Evolutionary conservation across 2,888 invertebrate species (phyloP).

Genomic region (Leptura quadrifasciata): DNA sequence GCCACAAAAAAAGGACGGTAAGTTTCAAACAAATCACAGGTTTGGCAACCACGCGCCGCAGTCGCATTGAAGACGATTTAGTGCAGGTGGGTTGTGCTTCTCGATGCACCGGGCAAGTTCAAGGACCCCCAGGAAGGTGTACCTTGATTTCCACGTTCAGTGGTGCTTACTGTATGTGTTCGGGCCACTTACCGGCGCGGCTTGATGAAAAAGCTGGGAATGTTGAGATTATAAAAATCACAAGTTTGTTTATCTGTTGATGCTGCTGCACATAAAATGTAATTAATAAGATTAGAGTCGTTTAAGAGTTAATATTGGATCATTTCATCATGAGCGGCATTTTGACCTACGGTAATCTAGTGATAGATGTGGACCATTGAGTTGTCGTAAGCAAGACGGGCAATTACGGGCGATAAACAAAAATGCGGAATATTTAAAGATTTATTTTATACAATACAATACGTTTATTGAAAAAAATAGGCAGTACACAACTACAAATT

Average conservation of each 20-base stretch:
- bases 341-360: background rate
- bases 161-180: conserved; percentile 2
- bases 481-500: no score
- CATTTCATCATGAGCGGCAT: background rate
- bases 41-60: conserved; percentile 20
- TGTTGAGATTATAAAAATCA: background rate
- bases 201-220: background rate
- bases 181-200: background rate
- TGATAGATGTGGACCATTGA: background rate
- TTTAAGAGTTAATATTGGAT: background rate
- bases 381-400: background rate
- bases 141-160: conserved; percentile 17
- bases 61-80: conserved; percentile 23
- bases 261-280: background rate
- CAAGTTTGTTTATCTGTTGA: background rate
- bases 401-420: background rate
- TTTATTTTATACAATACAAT: background rate
- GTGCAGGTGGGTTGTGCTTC: conserved; percentile 30
- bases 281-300: background rate
- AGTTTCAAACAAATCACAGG: background rate
- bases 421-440: background rate
- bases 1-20: background rate
- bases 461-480: no score
- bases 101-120: conserved; percentile 38
- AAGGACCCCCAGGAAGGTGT: conserved; percentile 41